These are phyloP conservation scores for Ascaphus truei DNA, from an alignment of 2,113 vertebrate genomes.

Conservation along the genomic window DNA sequence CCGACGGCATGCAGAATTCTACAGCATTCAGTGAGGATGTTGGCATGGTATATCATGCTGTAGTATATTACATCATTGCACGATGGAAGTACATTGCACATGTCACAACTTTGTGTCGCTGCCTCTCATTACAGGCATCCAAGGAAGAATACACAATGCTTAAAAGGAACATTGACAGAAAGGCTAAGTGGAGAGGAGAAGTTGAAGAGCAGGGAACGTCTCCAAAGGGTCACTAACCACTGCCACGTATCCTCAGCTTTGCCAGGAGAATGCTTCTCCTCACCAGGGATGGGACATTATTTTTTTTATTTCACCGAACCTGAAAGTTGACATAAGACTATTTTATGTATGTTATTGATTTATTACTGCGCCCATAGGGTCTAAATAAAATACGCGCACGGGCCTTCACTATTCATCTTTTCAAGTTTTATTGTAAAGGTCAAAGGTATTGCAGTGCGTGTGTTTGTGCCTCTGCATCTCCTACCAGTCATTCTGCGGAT, in stretches of 20 bases:
- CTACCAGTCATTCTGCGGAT: not conserved
- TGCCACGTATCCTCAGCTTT: not conserved
- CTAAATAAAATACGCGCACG: not conserved
- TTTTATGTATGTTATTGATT: not conserved
- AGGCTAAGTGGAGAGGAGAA: constrained; percentile 43
- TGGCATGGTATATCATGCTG: too few relatives aligned
- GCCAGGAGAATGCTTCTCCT: not conserved
- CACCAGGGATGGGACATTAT: too few relatives aligned
- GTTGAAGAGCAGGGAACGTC: not conserved
- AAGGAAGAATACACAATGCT: constrained; percentile 36
- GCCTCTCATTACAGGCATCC: constrained; percentile 39
- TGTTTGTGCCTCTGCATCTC: not conserved
- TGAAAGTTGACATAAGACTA: too few relatives aligned
- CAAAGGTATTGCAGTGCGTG: not conserved
- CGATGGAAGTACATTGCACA: too few relatives aligned
- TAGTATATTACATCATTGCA: too few relatives aligned
- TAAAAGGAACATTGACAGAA: constrained; percentile 44
- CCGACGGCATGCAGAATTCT: too few relatives aligned
- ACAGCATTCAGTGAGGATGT: too few relatives aligned
- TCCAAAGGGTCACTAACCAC: constrained; percentile 31
- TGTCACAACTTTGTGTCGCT: too few relatives aligned
- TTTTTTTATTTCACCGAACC: too few relatives aligned
- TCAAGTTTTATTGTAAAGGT: not conserved
- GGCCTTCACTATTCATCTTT: not conserved
- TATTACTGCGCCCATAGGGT: not conserved